These are phyloP conservation scores for Cynocephalus volans DNA, from an alignment of 2,113 vertebrate species.

Conservation along the genomic window DNA sequence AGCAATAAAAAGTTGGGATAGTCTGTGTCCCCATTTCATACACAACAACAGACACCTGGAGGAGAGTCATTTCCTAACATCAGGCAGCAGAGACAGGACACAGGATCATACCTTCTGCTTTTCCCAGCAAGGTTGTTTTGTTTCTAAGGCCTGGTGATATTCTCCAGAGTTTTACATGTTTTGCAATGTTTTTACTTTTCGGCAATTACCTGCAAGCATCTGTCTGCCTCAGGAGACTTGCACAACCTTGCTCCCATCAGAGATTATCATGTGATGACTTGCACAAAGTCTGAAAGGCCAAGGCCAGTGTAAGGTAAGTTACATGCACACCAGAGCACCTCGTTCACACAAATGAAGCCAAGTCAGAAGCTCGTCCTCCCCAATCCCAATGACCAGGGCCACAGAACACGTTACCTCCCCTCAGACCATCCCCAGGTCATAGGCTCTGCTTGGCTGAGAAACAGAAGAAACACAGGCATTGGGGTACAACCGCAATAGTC, in stretches of 20 bases:
- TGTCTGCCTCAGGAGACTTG: neutral
- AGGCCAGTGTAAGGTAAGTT: neutral
- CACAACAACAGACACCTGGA: neutral
- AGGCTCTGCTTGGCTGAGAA: neutral
- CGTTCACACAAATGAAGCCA: neutral
- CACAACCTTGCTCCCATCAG: neutral
- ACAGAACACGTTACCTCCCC: too few relatives aligned
- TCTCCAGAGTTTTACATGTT: conserved; percentile 48
- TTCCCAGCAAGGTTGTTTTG: neutral
- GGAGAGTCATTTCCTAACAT: neutral
- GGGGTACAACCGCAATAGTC: too few relatives aligned
- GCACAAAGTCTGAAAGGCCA: neutral
- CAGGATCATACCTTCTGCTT: neutral
- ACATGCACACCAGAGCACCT: neutral
- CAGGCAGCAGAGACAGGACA: neutral
- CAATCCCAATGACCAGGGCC: neutral
- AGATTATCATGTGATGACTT: neutral
- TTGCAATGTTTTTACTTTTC: conserved; percentile 34
- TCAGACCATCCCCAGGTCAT: neutral
- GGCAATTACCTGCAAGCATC: neutral
- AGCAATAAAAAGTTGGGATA: neutral
- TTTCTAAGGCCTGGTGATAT: neutral
- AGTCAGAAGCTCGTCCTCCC: neutral
- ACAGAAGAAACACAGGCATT: neutral
- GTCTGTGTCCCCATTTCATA: neutral